Percentiles rank a stretch among this genome's conserved stretches.
These are phyloP conservation scores for Zoroaster sp. DNA, from an alignment of 53 echinoderm and acorn worm species.

Conservation along the genomic window DNA sequence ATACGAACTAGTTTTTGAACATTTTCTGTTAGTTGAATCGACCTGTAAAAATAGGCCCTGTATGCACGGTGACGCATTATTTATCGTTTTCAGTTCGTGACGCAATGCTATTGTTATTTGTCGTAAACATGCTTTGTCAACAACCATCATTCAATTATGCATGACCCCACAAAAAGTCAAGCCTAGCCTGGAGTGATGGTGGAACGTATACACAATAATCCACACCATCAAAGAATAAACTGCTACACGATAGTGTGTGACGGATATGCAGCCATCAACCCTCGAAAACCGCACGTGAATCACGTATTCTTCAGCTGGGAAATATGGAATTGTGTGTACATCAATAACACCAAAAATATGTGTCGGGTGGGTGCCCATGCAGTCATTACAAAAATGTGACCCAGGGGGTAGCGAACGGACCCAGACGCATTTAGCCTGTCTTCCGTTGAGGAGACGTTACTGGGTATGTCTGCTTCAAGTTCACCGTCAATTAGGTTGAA, in stretches of 20 bases:
- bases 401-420: slow-evolving; percentile 38
- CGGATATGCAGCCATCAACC: background rate
- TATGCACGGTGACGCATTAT: no score
- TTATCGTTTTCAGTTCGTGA: no score
- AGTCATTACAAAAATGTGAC: slow-evolving; percentile 29
- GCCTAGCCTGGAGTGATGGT: background rate
- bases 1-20: no score
- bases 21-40: no score
- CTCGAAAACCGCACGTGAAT: slow-evolving; percentile 27
- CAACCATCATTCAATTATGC: background rate
- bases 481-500: slow-evolving; percentile 57
- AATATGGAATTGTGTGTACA: background rate
- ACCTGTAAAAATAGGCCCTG: no score
- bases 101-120: background rate
- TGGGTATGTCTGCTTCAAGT: slow-evolving; percentile 42
- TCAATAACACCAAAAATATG: slow-evolving; percentile 9
- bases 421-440: slow-evolving; percentile 41
- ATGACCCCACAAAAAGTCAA: background rate
- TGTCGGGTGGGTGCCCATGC: background rate
- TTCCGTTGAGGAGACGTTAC: slow-evolving; percentile 45
- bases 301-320: background rate
- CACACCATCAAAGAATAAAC: background rate
- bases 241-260: background rate
- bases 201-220: slow-evolving; percentile 16
- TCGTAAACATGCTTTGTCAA: background rate